Percentiles rank a stretch among this genome's conserved stretches.
Evolutionary conservation across 2,113 vertebrate genomes (phyloP).

Genomic region (Turnix velox): DNA sequence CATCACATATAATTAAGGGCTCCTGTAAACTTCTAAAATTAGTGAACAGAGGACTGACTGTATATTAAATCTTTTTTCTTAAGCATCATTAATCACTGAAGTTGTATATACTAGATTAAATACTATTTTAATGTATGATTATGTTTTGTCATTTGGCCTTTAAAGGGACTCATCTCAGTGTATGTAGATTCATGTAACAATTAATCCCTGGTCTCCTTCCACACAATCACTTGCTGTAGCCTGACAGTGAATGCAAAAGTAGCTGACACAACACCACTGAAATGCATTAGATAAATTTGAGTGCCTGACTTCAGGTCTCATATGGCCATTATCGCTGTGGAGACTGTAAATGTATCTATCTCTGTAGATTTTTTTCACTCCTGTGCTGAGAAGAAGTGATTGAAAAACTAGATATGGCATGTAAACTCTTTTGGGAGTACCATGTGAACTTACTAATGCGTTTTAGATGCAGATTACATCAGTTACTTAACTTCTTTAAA

Average conservation of each 20-base stretch:
- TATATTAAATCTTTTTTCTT: background rate
- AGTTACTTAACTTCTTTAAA: background rate
- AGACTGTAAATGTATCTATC: background rate
- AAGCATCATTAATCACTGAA: background rate
- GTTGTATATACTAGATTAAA: background rate
- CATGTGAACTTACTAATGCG: background rate
- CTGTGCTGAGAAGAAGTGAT: background rate
- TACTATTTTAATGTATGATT: background rate
- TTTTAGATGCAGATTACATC: background rate
- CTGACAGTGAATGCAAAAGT: background rate
- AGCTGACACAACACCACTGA: background rate
- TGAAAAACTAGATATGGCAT: background rate
- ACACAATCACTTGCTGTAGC: background rate
- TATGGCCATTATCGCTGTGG: accelerated
- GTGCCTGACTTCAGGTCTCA: background rate
- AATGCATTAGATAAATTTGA: background rate
- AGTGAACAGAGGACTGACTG: background rate
- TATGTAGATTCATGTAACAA: background rate
- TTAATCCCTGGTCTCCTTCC: background rate
- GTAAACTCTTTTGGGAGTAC: background rate
- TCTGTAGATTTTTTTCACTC: background rate
- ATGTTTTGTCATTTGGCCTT: background rate
- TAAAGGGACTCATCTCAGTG: background rate
- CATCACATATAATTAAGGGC: background rate
- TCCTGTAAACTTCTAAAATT: background rate